Conservation (phyloP, 2,797 vertebrate species). For the Otolemur crassicaudatus region DNA sequence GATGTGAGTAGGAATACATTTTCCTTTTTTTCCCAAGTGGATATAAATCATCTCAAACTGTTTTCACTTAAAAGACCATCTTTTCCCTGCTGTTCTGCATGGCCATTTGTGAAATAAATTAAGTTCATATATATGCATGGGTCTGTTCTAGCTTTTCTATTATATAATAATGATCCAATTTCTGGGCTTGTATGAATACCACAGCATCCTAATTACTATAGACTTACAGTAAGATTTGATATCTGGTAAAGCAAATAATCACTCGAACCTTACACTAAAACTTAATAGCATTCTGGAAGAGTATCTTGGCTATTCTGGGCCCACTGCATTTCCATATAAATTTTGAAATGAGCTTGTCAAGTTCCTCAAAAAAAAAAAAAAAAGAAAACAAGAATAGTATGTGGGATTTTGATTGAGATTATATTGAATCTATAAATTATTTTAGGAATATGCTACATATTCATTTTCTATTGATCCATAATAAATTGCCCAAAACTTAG, state of each 20-base stretch:
- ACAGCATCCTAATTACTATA: background rate
- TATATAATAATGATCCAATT: background rate
- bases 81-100: background rate
- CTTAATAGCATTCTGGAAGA: background rate
- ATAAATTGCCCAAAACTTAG: constrained; percentile 1
- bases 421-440: background rate
- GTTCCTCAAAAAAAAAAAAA: background rate
- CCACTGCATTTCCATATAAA: background rate
- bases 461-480: background rate
- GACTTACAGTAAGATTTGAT: background rate
- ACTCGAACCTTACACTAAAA: background rate
- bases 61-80: background rate
- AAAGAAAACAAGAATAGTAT: background rate
- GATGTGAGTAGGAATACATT: background rate
- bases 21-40: background rate
- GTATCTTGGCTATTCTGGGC: background rate
- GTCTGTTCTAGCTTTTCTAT: background rate
- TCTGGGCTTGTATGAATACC: background rate
- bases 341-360: background rate
- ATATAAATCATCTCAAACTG: background rate
- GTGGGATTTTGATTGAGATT: background rate
- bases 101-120: background rate
- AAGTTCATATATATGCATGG: background rate
- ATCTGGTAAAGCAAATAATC: background rate
- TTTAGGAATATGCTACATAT: background rate